phyloP scores from a whole-genome alignment of 2,888 invertebrate genomes.

The Mythimna loreyi region DNA sequence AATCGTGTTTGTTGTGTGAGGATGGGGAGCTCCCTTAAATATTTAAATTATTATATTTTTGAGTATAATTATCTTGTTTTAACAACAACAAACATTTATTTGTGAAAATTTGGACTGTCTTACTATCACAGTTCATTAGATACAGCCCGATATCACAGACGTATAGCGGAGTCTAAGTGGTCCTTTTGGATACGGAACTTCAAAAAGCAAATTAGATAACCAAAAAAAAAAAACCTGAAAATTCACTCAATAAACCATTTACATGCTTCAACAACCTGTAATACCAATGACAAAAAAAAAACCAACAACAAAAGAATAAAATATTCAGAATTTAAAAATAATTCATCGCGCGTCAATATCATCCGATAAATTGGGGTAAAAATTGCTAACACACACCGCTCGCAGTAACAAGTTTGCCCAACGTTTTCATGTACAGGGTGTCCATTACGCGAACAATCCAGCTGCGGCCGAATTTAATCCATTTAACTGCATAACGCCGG shows the following conservation, averaged over 20 bases:
- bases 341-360: conserved; percentile 44
- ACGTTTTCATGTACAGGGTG: conserved; percentile 75
- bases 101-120: no score
- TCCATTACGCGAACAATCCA: conserved; percentile 84
- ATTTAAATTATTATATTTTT: no score
- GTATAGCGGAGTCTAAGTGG: no score
- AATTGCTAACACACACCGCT: conserved; percentile 58
- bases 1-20: no score
- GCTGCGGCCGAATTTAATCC: conserved; percentile 86
- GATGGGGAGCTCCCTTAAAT: no score
- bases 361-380: conserved; percentile 61
- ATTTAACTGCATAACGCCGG: conserved; percentile 82
- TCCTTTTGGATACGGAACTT: no score
- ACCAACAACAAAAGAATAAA: conserved; percentile 18
- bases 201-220: no score
- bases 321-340: conserved; percentile 42
- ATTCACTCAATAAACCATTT: conserved; percentile 8
- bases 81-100: no score
- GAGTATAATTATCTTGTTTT: no score
- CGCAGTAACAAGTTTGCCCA: conserved; percentile 73
- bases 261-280: conserved; percentile 3
- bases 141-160: no score
- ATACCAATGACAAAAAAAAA: conserved; percentile 1
- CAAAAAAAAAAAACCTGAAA: no score
- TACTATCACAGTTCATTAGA: no score